Evolutionary conservation across 2,888 invertebrate genomes (phyloP), one percentile per base, ranked within the genome.

Genomic region (Oligia latruncula): DNA sequence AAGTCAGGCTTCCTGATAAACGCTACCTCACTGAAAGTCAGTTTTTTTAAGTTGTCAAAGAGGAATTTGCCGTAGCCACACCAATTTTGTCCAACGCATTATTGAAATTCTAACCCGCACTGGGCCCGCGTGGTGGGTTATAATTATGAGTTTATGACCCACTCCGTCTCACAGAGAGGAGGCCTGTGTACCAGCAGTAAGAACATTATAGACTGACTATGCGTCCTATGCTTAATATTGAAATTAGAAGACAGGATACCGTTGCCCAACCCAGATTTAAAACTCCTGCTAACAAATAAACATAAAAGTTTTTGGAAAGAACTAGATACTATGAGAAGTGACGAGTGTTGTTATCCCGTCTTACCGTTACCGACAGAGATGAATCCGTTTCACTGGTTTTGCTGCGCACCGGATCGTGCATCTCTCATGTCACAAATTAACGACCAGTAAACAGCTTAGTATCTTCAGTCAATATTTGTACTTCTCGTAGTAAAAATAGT

Each of bases 401-500:
- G 13, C 49, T 4, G 43, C 52, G 29, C 71, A 71, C 29, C 9
- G 9, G 46, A 46, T 13, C 62, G 55, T 71, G 71, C n/a, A 64
- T 64, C 55, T 15, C 67, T 40, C 9, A 70, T 68, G n/a, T 20
- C 43, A 85, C 64, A 29, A 52, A 71, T 58, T 67, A 66, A 86
- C 65, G 43, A 66, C 46, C 17, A 58, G 35, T 23, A 49, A 82
- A 67, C 64, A 74, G 0, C 29, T 13, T 76, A 65, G 76, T 60
- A 62, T 35, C 49, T 65, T 17, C 3, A 64, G 66, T 40, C 68
- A 83, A 76, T 76, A 84, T 66, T 6, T 68, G 23, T 65, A 74
- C n/a, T 66, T 62, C 67, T 84, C 29, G 73, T 73, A 43, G 80
- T 77, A 84, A 75, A 72, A 84, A 65, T 80, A 71, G 52, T 55